Percentiles rank a stretch among this genome's conserved stretches.
phyloP scores from a whole-genome alignment of 2,113 vertebrate species.

The Podiceps cristatus region DNA sequence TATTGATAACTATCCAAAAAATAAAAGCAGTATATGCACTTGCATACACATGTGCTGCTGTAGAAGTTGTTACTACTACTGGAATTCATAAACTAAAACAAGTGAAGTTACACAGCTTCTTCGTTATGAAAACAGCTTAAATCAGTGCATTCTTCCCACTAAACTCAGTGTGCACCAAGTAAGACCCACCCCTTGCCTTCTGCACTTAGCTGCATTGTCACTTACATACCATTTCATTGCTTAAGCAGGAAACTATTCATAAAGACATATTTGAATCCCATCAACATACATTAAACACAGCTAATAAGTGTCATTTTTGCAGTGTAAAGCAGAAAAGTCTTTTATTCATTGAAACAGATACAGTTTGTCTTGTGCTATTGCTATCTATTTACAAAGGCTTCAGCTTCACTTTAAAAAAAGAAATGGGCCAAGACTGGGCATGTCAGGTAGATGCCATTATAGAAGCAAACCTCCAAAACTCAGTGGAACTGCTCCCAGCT shows the following conservation, averaged over 20 bases:
- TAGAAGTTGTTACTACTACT: neutral
- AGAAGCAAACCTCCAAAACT: neutral
- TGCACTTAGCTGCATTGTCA: neutral
- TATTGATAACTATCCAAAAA: neutral
- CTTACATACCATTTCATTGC: slow-evolving; percentile 50
- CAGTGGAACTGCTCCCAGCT: neutral
- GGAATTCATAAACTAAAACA: slow-evolving; percentile 21
- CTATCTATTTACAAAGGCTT: neutral
- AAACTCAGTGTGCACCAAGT: slow-evolving; percentile 13
- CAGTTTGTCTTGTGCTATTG: neutral
- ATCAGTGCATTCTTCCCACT: slow-evolving; percentile 27
- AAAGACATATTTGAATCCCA: slow-evolving; percentile 73
- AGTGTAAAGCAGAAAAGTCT: slow-evolving; percentile 32
- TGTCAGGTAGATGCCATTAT: neutral
- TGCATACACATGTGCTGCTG: neutral
- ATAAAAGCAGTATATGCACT: neutral
- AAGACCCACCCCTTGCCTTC: slow-evolving; percentile 6
- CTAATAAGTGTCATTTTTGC: slow-evolving; percentile 65
- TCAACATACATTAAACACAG: slow-evolving; percentile 66
- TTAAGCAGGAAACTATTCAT: neutral
- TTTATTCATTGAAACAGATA: slow-evolving; percentile 43
- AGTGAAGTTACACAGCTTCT: slow-evolving; percentile 46
- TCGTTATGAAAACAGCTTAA: slow-evolving; percentile 23
- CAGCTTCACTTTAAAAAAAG: slow-evolving; percentile 9
- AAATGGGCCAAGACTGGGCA: neutral